phyloP scores from a whole-genome alignment of 1,140 invertebrate species.

The Chlorops oryzae region DNA sequence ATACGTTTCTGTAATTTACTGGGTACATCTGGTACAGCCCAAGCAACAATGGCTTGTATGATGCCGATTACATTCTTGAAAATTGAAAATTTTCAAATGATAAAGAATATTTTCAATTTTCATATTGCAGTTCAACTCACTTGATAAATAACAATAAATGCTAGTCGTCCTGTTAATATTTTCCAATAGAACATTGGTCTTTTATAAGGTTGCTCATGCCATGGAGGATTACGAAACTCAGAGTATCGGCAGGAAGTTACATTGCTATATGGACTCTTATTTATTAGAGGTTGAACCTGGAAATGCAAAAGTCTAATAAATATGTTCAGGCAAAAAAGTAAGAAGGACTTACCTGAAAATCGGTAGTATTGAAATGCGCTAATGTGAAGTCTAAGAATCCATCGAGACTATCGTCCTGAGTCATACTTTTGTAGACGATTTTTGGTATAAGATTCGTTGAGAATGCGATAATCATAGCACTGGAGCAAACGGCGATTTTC shows the following conservation, averaged over 20 bases:
- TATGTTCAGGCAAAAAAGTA: not conserved
- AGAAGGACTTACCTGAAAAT: conserved; percentile 49
- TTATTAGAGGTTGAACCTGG: conserved; percentile 50
- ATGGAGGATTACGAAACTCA: conserved; percentile 53
- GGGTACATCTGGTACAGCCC: conserved; percentile 77
- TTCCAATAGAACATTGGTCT: conserved; percentile 71
- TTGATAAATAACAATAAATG: conserved; percentile 87
- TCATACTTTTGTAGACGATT: conserved; percentile 62
- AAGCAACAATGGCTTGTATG: conserved; percentile 68
- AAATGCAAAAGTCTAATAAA: not conserved
- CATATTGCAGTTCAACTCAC: conserved; percentile 52
- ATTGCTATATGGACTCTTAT: conserved; percentile 45
- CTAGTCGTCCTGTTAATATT: conserved; percentile 66
- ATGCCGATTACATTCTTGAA: conserved; percentile 72
- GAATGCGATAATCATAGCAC: conserved; percentile 78
- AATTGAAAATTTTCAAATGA: conserved; percentile 8
- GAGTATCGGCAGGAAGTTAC: conserved; percentile 57
- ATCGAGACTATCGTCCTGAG: conserved; percentile 52
- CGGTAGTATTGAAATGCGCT: conserved; percentile 55
- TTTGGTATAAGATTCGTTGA: conserved; percentile 77
- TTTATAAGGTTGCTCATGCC: conserved; percentile 57
- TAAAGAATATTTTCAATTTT: not conserved
- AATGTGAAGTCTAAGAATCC: conserved; percentile 76
- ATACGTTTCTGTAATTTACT: conserved; percentile 67
- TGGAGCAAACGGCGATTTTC: conserved; percentile 67